A percentile compares a stretch with the other conserved stretches of the same genome.
These are phyloP conservation scores for Champsocephalus gunnari DNA, from an alignment of 2,797 vertebrate species.

Conservation along the genomic window DNA sequence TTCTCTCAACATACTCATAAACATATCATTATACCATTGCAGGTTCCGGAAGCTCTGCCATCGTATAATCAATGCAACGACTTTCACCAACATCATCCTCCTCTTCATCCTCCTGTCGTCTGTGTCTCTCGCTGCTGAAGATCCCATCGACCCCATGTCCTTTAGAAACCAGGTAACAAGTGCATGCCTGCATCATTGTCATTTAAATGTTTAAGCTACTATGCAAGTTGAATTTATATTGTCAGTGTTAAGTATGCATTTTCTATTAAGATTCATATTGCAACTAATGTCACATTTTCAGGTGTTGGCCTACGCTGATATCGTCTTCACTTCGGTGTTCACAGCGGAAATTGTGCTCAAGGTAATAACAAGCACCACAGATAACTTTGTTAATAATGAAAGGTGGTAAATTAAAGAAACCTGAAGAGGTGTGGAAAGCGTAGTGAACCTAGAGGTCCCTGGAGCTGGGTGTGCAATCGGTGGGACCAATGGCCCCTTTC, in stretches of 20 bases:
- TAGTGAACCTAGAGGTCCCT: background rate
- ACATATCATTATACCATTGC: slow-evolving; percentile 37
- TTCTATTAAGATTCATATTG: background rate
- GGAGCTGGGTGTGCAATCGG: no score
- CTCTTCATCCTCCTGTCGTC: slow-evolving; percentile 96
- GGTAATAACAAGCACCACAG: slow-evolving; percentile 76
- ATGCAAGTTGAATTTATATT: background rate
- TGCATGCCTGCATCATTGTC: background rate
- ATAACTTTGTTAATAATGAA: background rate
- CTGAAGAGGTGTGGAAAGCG: background rate
- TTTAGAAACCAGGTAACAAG: slow-evolving; percentile 90
- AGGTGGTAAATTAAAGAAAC: background rate
- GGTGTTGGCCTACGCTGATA: slow-evolving; percentile 92
- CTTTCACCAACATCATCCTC: slow-evolving; percentile 97
- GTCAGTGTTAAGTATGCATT: background rate
- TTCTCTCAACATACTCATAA: background rate
- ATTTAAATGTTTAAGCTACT: background rate
- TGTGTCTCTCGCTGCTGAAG: slow-evolving; percentile 92
- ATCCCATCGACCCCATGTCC: slow-evolving; percentile 92
- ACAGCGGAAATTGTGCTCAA: slow-evolving; percentile 95
- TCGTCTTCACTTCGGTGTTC: slow-evolving; percentile 94
- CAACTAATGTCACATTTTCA: slow-evolving; percentile 57
- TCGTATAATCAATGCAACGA: slow-evolving; percentile 93
- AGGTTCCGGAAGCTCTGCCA: slow-evolving; percentile 94
- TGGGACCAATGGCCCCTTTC: no score